Evolutionary conservation across 2,888 invertebrate species (phyloP), one percentile per base, ranked within the genome.

Genomic region (Luperina testacea): DNA sequence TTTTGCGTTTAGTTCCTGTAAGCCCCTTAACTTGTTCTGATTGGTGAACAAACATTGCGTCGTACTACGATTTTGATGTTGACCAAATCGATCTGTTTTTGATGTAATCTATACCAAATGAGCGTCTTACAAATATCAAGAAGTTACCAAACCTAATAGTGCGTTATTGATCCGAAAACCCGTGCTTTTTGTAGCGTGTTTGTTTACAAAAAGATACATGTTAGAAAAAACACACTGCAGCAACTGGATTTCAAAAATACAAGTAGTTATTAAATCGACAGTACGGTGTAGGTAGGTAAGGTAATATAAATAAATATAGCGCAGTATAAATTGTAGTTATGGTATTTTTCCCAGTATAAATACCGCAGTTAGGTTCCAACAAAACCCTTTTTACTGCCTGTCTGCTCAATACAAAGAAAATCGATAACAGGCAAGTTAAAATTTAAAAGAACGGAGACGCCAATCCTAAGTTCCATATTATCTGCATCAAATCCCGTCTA

Each of bases 401-500:
- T 77, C n/a, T 42, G 15, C 27, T 11, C 27, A 9, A 78, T 45
- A 53, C 15, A 59, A 69, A 53, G 48, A n/a, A 73, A 73, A 67
- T 51, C 63, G 32, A 84, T 73, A 32, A 63, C 61, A 73, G 83
- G 72, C 57, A 78, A 81, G 72, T 78, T 78, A 83, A 78, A 83
- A 72, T 83, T 86, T 71, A 81, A 86, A 84, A 72, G 64, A 77
- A 76, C 75, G 57, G 15, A 63, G 72, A 88, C 83, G 79, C 68
- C 81, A 88, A 86, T 83, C 72, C 86, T 83, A 84, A 87, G 84
- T 84, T 87, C 75, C 64, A 78, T 87, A 93, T 92, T 92, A 92
- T 92, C 91, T 90, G 89, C 86, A 88, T 90, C 87, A 95, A 95
- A 96, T 96, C 96, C 95, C 90, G 88, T 86, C 93, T 95, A 96